Conservation (phyloP, 2,888 invertebrate genomes). For the Hylaea fasciaria region DNA sequence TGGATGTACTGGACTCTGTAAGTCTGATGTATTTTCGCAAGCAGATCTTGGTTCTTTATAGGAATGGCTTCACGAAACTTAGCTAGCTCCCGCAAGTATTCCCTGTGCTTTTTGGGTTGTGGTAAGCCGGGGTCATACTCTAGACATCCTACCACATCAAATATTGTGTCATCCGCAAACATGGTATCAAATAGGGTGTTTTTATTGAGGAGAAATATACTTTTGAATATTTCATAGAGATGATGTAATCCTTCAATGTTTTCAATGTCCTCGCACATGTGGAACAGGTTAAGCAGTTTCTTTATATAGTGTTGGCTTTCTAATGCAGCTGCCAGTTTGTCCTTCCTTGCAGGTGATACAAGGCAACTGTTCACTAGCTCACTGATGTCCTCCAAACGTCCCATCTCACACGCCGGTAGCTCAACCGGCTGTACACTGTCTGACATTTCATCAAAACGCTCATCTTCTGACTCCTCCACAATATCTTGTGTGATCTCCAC, state of each 20-base stretch:
- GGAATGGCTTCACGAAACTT: conserved; percentile 97
- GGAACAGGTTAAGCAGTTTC: conserved; percentile 97
- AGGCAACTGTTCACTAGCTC: conserved; percentile 95
- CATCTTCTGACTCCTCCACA: conserved; percentile 98
- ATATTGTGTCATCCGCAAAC: conserved; percentile 98
- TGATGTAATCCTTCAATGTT: conserved; percentile 97
- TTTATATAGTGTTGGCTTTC: conserved; percentile 98
- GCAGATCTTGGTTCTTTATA: conserved; percentile 96
- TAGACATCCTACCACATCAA: conserved; percentile 98
- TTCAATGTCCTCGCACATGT: conserved; percentile 98
- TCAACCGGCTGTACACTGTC: conserved; percentile 97
- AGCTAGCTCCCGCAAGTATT: conserved; percentile 96
- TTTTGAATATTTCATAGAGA: conserved; percentile 99
- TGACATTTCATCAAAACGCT: conserved; percentile 97
- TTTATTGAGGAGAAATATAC: conserved; percentile 99
- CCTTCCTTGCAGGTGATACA: conserved; percentile 95
- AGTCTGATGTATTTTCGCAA: conserved; percentile 99
- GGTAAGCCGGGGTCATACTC: conserved; percentile 97
- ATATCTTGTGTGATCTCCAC: conserved; percentile 99
- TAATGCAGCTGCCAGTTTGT: conserved; percentile 96
- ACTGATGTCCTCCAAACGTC: conserved; percentile 97
- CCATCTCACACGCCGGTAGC: conserved; percentile 97
- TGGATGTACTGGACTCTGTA: conserved; percentile 99
- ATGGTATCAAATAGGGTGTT: conserved; percentile 98
- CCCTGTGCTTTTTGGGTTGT: conserved; percentile 96